phyloP scores from a whole-genome alignment of 2,797 vertebrate species.

The Eulemur albifrons region DNA sequence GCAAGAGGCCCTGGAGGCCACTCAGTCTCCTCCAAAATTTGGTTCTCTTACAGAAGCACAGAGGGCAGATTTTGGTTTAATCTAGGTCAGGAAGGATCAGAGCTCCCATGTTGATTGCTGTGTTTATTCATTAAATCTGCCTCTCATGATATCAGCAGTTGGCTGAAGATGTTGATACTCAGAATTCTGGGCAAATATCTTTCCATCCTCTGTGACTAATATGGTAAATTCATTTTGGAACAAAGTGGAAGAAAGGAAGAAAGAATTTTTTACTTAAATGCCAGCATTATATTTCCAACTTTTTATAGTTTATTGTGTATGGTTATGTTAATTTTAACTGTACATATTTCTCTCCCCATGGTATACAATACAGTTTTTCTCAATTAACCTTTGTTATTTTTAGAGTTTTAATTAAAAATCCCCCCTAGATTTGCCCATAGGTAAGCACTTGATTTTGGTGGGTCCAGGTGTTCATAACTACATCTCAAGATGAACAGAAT shows the following conservation, averaged over 20 bases:
- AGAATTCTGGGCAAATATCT: neutral
- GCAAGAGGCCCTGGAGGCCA: neutral
- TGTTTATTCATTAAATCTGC: neutral
- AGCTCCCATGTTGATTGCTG: neutral
- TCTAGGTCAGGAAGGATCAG: neutral
- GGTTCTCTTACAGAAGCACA: neutral
- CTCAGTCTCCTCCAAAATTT: neutral
- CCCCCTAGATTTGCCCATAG: neutral
- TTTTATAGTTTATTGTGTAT: conserved; percentile 6
- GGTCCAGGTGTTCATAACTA: neutral
- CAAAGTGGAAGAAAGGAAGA: conserved; percentile 8
- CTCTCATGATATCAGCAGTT: neutral
- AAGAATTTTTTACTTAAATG: neutral
- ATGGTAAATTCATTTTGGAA: conserved; percentile 28
- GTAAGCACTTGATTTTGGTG: neutral
- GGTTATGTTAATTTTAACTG: neutral
- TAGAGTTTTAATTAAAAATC: neutral
- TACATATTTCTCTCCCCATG: neutral
- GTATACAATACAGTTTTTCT: neutral
- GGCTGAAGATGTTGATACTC: neutral
- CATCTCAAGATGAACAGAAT: neutral
- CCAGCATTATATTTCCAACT: neutral
- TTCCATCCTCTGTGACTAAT: neutral
- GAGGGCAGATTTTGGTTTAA: neutral
- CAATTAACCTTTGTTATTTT: conserved; percentile 1